A percentile compares a stretch with the other conserved stretches of the same genome.
These are phyloP conservation scores for Ennomos fuscantarius DNA, from an alignment of 2,888 invertebrate species.

Conservation along the genomic window DNA sequence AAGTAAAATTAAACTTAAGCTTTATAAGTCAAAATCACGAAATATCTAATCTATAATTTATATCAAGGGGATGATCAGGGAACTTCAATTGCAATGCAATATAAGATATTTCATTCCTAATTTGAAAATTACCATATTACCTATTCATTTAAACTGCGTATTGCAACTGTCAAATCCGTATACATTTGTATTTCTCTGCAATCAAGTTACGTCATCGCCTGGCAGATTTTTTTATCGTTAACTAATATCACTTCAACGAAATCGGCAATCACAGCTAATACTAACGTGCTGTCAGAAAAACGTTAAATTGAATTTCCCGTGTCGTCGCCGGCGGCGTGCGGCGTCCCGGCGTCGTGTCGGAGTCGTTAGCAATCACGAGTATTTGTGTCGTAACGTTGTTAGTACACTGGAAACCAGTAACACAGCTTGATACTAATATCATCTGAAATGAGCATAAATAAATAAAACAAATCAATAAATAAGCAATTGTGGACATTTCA, in stretches of 20 bases:
- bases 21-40: no score
- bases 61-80: no score
- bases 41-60: no score
- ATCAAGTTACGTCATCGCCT: no score
- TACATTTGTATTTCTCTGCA: no score
- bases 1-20: no score
- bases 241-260: constrained; percentile 29
- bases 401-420: constrained; percentile 31
- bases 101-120: no score
- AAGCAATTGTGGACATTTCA: no score
- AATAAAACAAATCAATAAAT: constrained; percentile 1
- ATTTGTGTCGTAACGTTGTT: constrained; percentile 67
- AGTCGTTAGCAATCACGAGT: constrained; percentile 67
- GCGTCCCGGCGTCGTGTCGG: constrained; percentile 53
- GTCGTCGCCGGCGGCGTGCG: constrained; percentile 40
- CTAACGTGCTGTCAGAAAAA: constrained; percentile 43
- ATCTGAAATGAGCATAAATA: not conserved
- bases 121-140: no score
- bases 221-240: not conserved
- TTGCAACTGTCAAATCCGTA: no score
- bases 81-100: no score
- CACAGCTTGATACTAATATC: not conserved
- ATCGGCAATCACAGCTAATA: constrained; percentile 37
- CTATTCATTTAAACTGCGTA: no score
- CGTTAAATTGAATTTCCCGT: constrained; percentile 56